Conservation (phyloP, 2,888 invertebrate genomes). For the Campoplex capitator region DNA sequence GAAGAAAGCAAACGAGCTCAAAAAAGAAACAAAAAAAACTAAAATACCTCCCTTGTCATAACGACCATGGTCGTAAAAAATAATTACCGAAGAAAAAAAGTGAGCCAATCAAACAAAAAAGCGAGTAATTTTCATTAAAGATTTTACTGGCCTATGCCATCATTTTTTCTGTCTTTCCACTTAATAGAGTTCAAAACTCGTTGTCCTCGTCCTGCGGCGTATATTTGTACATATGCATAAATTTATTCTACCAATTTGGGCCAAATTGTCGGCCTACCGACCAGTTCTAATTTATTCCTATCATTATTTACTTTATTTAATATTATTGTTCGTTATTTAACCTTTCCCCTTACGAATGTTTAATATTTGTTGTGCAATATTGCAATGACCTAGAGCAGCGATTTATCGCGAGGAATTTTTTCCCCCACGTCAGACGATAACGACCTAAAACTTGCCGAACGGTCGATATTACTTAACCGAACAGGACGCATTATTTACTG, state of each 20-base stretch:
- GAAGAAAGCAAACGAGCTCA: neutral
- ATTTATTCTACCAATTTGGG: slow-evolving; percentile 69
- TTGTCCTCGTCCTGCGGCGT: slow-evolving; percentile 59
- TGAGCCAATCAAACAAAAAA: neutral
- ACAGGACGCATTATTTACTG: neutral
- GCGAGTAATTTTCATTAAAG: neutral
- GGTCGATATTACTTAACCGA: neutral
- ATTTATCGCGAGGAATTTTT: slow-evolving; percentile 11
- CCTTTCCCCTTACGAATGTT: slow-evolving; percentile 47
- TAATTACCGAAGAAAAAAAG: neutral
- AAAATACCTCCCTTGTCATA: neutral
- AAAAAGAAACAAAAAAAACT: slow-evolving; percentile 22
- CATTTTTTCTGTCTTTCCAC: slow-evolving; percentile 28
- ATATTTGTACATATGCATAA: slow-evolving; percentile 72
- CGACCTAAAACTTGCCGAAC: slow-evolving; percentile 29
- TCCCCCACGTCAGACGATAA: slow-evolving; percentile 9
- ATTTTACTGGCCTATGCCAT: slow-evolving; percentile 7
- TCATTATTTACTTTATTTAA: slow-evolving; percentile 50
- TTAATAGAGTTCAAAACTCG: slow-evolving; percentile 14
- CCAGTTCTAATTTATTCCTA: slow-evolving; percentile 72
- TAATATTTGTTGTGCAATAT: slow-evolving; percentile 69
- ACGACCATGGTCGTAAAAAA: neutral
- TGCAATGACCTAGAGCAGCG: slow-evolving; percentile 37
- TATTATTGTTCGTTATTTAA: neutral
- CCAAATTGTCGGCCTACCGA: slow-evolving; percentile 70